phyloP scores from a whole-genome alignment of 1,140 invertebrate genomes.

The Aplysia californica region DNA sequence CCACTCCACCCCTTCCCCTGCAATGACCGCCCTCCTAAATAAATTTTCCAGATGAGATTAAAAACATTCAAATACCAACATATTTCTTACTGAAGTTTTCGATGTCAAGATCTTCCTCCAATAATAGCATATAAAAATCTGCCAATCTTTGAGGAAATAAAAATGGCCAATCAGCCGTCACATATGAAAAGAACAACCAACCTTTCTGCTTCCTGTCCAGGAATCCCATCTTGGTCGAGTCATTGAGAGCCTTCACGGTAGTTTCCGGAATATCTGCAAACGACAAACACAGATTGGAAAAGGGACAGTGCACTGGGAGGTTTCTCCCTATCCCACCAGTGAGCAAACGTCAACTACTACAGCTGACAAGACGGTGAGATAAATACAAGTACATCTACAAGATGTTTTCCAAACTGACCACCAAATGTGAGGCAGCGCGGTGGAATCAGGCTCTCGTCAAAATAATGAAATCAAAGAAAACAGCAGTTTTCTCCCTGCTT shows the following conservation, averaged over 20 bases:
- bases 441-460: too few species aligned
- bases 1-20: too few species aligned
- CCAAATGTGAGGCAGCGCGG: too few species aligned
- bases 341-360: background rate
- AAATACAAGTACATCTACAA: background rate
- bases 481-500: too few species aligned
- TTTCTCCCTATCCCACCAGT: background rate
- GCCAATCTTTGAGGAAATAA: background rate
- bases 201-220: constrained; percentile 3
- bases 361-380: background rate
- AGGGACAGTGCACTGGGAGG: background rate
- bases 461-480: too few species aligned
- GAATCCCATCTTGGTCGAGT: constrained; percentile 4
- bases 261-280: constrained; percentile 20
- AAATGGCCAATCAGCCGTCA: background rate
- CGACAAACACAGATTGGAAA: background rate
- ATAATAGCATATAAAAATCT: background rate
- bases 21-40: background rate
- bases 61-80: background rate
- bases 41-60: background rate
- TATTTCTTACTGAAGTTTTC: background rate
- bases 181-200: background rate
- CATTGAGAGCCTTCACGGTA: constrained; percentile 4
- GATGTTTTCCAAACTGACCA: background rate
- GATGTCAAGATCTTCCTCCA: background rate